Base-by-base conservation (phyloP, 1,140 invertebrate genomes). In the Agrilus planipennis region DNA sequence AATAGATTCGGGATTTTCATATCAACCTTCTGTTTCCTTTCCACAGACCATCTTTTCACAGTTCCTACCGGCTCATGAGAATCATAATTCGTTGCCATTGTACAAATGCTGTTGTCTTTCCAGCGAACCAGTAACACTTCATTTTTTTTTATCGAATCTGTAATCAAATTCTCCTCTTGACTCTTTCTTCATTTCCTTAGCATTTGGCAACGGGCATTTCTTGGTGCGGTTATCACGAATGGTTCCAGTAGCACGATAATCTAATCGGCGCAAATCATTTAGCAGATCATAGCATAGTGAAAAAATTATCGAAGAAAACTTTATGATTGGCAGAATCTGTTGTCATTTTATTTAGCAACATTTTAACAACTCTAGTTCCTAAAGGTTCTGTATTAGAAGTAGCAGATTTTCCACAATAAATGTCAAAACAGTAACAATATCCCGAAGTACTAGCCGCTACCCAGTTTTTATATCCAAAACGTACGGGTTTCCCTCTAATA, bases 301-400 rank as follows among this genome's bases (percentile, higher is more conserved):
- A 61, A 42, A 54, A 54, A 50, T 58, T 58, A 37, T 61, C 52
- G 29, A 60, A 55, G 44, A 49, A 58, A 14, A 57, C 46, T 17
- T 39, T 34, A 44, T 55, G 50, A 11, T 54, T 39, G 11, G 10
- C 3, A 16, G 44, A 27, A 28, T 41, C 12, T 23, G n/a, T n/a
- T n/a, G n/a, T n/a, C n/a, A n/a, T n/a, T n/a, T n/a, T n/a, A n/a
- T n/a, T n/a, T n/a, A n/a, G n/a, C n/a, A n/a, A n/a, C n/a, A n/a
- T n/a, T n/a, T n/a, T n/a, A n/a, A n/a, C n/a, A n/a, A n/a, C n/a
- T n/a, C n/a, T n/a, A n/a, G n/a, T n/a, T n/a, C n/a, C n/a, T n/a
- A n/a, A n/a, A n/a, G n/a, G n/a, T n/a, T n/a, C n/a, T n/a, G n/a
- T n/a, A n/a, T n/a, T n/a, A n/a, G n/a, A n/a, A n/a, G n/a, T n/a